Base-by-base conservation (phyloP, 2,888 invertebrate species). In the Apotomis betuletana region DNA sequence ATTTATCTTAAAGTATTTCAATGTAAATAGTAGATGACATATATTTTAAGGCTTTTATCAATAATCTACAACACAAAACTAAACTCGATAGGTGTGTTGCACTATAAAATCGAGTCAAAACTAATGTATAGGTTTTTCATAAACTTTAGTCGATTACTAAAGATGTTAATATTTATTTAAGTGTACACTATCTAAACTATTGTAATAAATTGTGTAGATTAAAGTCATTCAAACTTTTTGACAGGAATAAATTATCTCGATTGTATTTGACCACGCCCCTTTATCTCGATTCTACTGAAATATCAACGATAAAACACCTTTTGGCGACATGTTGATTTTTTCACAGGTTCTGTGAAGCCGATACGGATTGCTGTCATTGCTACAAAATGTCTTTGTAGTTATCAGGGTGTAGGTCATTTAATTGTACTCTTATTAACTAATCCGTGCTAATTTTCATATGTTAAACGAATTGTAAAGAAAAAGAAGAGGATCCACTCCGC, bases 291-390 rank as follows among this genome's bases (percentile, higher is more conserved):
- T 84, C 78, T 79, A 79, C 83, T 86, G 85, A 88, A 90, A 84
- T 87, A 86, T 86, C 87, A 87, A 89, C 85, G 85, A 84, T 87
- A 89, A 86, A 90, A 89, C 82, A 90, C 85, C 87, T 90, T 88
- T 87, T 87, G 91, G 88, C 90, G 93, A 93, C 92, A 93, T 93
- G 93, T 93, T 93, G 92, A 92, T 92, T 93, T 93, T 90, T 92
- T 92, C 89, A 86, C 89, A 90, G 90, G 91, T 92, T 91, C 91
- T 90, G 90, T 91, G 92, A 90, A 93, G 92, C 93, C 93, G 92
- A 92, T 92, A 91, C 89, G 90, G 90, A 89, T 90, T 86, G 90
- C 92, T 92, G 92, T 93, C 92, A 92, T 90, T 91, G 86, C 89
- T 89, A 90, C 90, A 91, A 93, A 92, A 92, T 92, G 92, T 92